Base-by-base conservation (phyloP, 2,888 invertebrate species). In the Oscheius onirici region DNA sequence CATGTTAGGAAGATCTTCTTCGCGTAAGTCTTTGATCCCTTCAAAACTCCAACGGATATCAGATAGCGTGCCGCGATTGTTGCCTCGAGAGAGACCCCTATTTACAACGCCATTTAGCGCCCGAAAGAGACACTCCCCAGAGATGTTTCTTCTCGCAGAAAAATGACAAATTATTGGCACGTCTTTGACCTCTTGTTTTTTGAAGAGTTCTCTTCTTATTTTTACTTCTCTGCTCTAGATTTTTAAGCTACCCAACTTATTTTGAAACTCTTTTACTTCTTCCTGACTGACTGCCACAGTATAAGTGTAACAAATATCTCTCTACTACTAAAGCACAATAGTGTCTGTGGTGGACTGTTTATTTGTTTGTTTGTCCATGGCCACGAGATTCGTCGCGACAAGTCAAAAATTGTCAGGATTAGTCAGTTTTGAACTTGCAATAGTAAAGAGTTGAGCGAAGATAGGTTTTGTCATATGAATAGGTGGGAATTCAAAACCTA, bases 51-150 rank as follows among this genome's bases (percentile, higher is more conserved):
- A 20, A 15, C 40, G 46, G 46, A 49, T 49, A 49, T 49, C 49
- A 49, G 49, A 49, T 49, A 22, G 49, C 49, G 17, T 10, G 49
- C 49, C 49, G 17, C 49, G 49, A 49, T 49, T 49, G 49, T 17
- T 43, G 57, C 34, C 57, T 24, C 20, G 44, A 34, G 63, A 46
- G 49, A 20, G 46, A 5, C 46, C n/a, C 58, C 49, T 63, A 49
- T 63, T 63, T 63, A 63, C 63, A 44, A 63, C 49, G 24, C 63
- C 63, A 63, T 63, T 63, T 63, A 28, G 49, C 46, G 46, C 41
- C 41, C 26, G 22, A 52, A 52, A 20, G 20, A 22, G 34, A 34
- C 34, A 20, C 5, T 58, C 58, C 58, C 58, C 22, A n/a, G 58
- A 58, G 58, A 43, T 43, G 40, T 58, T 58, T 58, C 55, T 58